Evolutionary conservation across 2,888 invertebrate genomes (phyloP).

Genomic region (Muschampia plurimacula): DNA sequence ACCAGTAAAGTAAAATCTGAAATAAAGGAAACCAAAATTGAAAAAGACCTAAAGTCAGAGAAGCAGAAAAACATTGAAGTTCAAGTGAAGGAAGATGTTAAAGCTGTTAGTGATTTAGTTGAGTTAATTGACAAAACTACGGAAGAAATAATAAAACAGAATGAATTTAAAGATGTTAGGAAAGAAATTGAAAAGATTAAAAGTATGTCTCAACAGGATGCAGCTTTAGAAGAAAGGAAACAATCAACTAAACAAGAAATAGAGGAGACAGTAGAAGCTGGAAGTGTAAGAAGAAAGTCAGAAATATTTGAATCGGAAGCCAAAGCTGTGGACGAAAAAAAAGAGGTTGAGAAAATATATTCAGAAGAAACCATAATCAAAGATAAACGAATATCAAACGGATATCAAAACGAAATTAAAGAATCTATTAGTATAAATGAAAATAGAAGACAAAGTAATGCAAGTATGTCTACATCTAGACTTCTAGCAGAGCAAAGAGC

Average conservation of each 20-base stretch:
- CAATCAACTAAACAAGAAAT: slow-evolving; percentile 51
- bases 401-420: slow-evolving; percentile 4
- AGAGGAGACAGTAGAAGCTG: slow-evolving; percentile 53
- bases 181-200: slow-evolving; percentile 50
- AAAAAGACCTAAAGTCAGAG: slow-evolving; percentile 29
- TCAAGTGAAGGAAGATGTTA: slow-evolving; percentile 27
- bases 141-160: slow-evolving; percentile 45
- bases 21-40: slow-evolving; percentile 29
- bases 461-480: slow-evolving; percentile 47
- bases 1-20: slow-evolving; percentile 32
- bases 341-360: slow-evolving; percentile 27
- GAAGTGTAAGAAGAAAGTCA: slow-evolving; percentile 53
- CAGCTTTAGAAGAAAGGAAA: slow-evolving; percentile 50
- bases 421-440: background rate
- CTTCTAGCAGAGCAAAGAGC: slow-evolving; percentile 62
- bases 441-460: slow-evolving; percentile 29
- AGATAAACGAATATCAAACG: slow-evolving; percentile 32
- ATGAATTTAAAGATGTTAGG: slow-evolving; percentile 44
- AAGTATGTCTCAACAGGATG: slow-evolving; percentile 44
- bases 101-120: slow-evolving; percentile 43
- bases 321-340: slow-evolving; percentile 17
- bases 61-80: slow-evolving; percentile 35
- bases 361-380: slow-evolving; percentile 36
- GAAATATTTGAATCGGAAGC: slow-evolving; percentile 45
- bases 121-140: slow-evolving; percentile 44